A percentile compares a stretch with the other conserved stretches of the same genome.
Evolutionary conservation across 2,113 vertebrate genomes (phyloP).

Genomic region (Erythrocercus mccallii): DNA sequence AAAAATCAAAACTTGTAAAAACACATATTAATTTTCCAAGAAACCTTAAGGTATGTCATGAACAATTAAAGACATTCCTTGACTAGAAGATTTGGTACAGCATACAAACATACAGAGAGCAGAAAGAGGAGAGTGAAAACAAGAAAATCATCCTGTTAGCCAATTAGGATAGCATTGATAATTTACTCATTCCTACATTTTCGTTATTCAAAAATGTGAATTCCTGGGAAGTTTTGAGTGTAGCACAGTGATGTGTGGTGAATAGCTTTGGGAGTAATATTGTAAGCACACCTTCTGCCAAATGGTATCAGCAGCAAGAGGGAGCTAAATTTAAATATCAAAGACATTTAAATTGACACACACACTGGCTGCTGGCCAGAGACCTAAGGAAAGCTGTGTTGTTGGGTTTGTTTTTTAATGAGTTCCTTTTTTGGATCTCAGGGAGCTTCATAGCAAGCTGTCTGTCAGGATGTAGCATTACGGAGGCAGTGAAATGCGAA

Average conservation of each 20-base stretch:
- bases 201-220: not conserved
- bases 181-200: not conserved
- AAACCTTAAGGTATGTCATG: not conserved
- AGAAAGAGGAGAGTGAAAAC: not conserved
- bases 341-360: constrained; percentile 52
- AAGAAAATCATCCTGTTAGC: not conserved
- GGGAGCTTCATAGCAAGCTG: not conserved
- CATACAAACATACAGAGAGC: not conserved
- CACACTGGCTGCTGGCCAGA: constrained; percentile 30
- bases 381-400: not conserved
- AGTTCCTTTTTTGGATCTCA: not conserved
- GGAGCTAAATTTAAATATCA: constrained; percentile 53
- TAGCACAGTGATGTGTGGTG: not conserved
- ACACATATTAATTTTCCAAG: not conserved
- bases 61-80: not conserved
- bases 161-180: not conserved
- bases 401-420: constrained; percentile 7
- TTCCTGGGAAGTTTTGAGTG: not conserved
- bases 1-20: not conserved
- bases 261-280: constrained; percentile 9
- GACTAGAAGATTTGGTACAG: not conserved
- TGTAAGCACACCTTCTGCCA: constrained; percentile 24
- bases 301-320: constrained; percentile 1
- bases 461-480: not conserved
- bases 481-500: not conserved